phyloP scores from a whole-genome alignment of 2,797 vertebrate species.

The Sebastes steindachneri region DNA sequence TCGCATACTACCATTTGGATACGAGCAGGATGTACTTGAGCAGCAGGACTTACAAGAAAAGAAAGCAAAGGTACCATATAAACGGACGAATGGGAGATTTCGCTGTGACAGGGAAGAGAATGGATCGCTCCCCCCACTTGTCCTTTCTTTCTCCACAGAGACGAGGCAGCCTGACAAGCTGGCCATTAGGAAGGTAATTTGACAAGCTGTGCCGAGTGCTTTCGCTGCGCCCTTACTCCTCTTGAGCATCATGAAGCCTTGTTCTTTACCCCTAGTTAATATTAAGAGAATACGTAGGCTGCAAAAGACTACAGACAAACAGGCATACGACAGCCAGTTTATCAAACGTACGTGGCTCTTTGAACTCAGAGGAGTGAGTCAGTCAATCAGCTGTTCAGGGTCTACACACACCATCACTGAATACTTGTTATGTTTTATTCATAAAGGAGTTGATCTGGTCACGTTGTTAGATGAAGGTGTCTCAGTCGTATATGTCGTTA shows the following conservation, averaged over 20 bases:
- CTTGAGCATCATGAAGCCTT: conserved; percentile 70
- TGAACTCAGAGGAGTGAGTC: conserved; percentile 23
- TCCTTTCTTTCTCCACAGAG: conserved; percentile 67
- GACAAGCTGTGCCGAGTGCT: conserved; percentile 75
- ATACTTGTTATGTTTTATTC: conserved; percentile 38
- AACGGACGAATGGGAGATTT: conserved; percentile 72
- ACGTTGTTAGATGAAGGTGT: conserved; percentile 24
- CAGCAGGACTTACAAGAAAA: conserved; percentile 66
- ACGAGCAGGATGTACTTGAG: conserved; percentile 61
- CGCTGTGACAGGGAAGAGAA: conserved; percentile 74
- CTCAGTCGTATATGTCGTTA: background rate
- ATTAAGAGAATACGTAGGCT: conserved; percentile 55
- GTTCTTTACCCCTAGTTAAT: conserved; percentile 63
- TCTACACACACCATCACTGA: conserved; percentile 6
- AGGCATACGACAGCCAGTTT: conserved; percentile 39
- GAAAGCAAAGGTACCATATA: conserved; percentile 58
- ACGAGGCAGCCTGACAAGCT: conserved; percentile 72
- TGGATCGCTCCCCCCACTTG: conserved; percentile 67
- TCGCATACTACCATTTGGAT: conserved; percentile 74
- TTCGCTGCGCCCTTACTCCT: conserved; percentile 66
- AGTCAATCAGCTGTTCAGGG: conserved; percentile 18
- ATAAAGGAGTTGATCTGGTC: conserved; percentile 21
- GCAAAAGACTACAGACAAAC: conserved; percentile 50
- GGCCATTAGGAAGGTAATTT: conserved; percentile 81
- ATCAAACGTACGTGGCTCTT: conserved; percentile 23